phyloP scores from a whole-genome alignment of 2,888 invertebrate genomes.

The Liodrosophila aerea region DNA sequence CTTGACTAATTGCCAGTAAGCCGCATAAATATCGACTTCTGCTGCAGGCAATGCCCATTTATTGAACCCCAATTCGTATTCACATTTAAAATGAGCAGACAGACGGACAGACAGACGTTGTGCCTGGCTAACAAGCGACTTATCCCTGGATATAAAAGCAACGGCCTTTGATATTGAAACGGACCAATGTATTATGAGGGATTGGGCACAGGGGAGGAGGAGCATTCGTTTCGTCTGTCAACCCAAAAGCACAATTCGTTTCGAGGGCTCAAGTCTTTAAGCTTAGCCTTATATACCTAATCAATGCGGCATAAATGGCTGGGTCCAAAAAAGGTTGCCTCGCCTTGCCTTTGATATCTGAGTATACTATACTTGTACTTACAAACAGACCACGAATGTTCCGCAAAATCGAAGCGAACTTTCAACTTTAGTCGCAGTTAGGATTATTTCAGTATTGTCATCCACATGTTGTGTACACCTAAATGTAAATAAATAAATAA shows the following conservation, averaged over 20 bases:
- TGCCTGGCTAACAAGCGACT: conserved; percentile 20
- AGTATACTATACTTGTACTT: neutral
- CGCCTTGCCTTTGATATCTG: conserved; percentile 10
- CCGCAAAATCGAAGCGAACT: conserved; percentile 36
- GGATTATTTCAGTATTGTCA: conserved; percentile 48
- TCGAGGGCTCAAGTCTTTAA: conserved; percentile 40
- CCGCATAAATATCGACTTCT: conserved; percentile 31
- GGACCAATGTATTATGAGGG: conserved; percentile 22
- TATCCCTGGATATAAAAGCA: conserved; percentile 29
- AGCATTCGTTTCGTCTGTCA: conserved; percentile 18
- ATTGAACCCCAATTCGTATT: conserved; percentile 16
- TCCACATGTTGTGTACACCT: conserved; percentile 30
- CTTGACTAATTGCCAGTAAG: conserved; percentile 47
- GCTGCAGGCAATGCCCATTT: conserved; percentile 35
- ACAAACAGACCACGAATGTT: conserved; percentile 25
- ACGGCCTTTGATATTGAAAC: conserved; percentile 44
- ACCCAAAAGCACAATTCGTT: conserved; percentile 42
- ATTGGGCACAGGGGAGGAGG: neutral
- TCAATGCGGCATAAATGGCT: conserved; percentile 46
- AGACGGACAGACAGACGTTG: conserved; percentile 6
- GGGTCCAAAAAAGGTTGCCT: conserved; percentile 38
- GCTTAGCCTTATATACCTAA: conserved; percentile 30
- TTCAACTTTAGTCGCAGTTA: conserved; percentile 32
- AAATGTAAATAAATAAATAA: conserved; percentile 65
- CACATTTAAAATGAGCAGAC: conserved; percentile 36